These are phyloP conservation scores for Discoglossus pictus DNA, from an alignment of 2,797 vertebrate species.

Conservation along the genomic window DNA sequence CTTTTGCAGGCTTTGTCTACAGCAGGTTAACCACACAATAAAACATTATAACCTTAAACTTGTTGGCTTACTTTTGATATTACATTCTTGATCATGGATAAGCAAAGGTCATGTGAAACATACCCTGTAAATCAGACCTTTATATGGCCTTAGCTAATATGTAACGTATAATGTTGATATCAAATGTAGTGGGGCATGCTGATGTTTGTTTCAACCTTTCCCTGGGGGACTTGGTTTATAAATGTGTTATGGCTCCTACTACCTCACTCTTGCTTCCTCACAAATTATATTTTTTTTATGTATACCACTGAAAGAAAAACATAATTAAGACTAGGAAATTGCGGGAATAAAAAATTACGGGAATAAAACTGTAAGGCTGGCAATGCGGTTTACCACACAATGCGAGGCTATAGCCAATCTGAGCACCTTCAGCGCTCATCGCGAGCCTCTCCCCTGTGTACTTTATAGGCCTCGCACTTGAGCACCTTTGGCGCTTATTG, in stretches of 20 bases:
- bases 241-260: slow-evolving; percentile 18
- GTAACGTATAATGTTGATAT: slow-evolving; percentile 48
- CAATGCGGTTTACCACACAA: no score
- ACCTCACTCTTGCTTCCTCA: slow-evolving; percentile 4
- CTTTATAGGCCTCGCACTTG: no score
- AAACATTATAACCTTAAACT: slow-evolving; percentile 48
- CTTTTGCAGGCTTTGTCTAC: slow-evolving; percentile 14
- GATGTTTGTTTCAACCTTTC: slow-evolving; percentile 24
- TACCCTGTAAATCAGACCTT: slow-evolving; percentile 42
- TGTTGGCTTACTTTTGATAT: slow-evolving; percentile 47
- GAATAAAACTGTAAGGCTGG: no score
- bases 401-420: no score
- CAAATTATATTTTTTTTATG: slow-evolving; percentile 37
- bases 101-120: slow-evolving; percentile 48
- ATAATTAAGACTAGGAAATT: slow-evolving; percentile 25
- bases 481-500: no score
- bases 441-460: no score
- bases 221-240: slow-evolving; percentile 30
- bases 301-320: slow-evolving; percentile 18
- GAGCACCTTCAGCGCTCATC: no score
- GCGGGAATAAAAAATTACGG: no score
- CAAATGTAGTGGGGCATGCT: slow-evolving; percentile 38
- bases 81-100: slow-evolving; percentile 50
- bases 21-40: slow-evolving; percentile 5
- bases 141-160: slow-evolving; percentile 48